These are phyloP conservation scores for Stenolophus ochropezus DNA, from an alignment of 2,888 invertebrate species.

Conservation along the genomic window DNA sequence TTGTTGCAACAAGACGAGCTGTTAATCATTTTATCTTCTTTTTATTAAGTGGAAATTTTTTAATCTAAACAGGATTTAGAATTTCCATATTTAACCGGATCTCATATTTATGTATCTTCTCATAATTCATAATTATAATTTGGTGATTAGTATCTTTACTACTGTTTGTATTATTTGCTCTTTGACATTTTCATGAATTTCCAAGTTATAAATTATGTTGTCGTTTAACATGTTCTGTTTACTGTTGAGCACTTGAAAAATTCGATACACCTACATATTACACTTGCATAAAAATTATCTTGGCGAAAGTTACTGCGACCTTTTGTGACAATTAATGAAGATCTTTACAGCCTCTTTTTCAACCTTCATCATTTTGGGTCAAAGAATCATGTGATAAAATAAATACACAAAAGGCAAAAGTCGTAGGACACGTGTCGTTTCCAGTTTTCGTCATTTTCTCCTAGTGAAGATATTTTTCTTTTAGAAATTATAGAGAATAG, in stretches of 20 bases:
- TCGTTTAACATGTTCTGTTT: not conserved
- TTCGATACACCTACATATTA: not conserved
- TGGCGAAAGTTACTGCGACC: constrained; percentile 5
- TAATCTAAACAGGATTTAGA: constrained; percentile 2
- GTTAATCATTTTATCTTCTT: constrained; percentile 12
- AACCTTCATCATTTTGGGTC: constrained; percentile 21
- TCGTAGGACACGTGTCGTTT: constrained; percentile 20
- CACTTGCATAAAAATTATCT: not conserved
- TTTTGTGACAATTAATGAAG: not conserved
- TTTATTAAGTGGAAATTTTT: constrained; percentile 13
- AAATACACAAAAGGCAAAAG: constrained; percentile 23
- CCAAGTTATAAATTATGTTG: not conserved
- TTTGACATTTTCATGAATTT: not conserved
- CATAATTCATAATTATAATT: not conserved
- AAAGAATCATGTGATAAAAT: constrained; percentile 30
- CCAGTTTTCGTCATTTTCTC: constrained; percentile 46
- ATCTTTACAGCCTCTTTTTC: constrained; percentile 8
- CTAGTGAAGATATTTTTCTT: constrained; percentile 35
- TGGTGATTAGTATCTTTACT: not conserved
- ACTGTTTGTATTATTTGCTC: not conserved
- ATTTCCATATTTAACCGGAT: not conserved
- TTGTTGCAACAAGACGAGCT: constrained; percentile 37
- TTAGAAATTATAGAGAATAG: constrained; percentile 37
- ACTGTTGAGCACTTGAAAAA: not conserved
- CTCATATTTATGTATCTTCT: not conserved